Evolutionary conservation across 2,113 vertebrate species (phyloP).

Genomic region (Salvelinus alpinus): DNA sequence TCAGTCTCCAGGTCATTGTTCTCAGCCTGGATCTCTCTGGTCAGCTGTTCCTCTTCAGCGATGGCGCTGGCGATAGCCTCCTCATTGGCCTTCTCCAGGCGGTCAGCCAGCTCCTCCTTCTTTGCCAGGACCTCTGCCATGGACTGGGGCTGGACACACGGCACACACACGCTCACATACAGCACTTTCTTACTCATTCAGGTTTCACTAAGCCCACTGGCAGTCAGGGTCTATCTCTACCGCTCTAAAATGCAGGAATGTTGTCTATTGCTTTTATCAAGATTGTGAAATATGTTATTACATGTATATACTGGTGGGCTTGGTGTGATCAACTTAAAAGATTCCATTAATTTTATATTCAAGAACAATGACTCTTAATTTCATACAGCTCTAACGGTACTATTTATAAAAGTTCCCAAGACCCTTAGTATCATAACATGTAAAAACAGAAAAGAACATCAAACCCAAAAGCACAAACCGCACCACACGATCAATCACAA

Average conservation of each 20-base stretch:
- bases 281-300: neutral
- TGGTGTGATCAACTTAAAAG: no score
- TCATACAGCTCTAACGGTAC: no score
- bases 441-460: neutral
- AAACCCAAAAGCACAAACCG: slow-evolving; percentile 29
- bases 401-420: no score
- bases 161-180: slow-evolving; percentile 40
- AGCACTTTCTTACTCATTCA: neutral
- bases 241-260: neutral
- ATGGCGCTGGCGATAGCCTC: slow-evolving; percentile 98
- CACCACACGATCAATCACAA: slow-evolving; percentile 51
- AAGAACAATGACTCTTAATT: no score
- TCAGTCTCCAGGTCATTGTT: slow-evolving; percentile 93
- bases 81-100: slow-evolving; percentile 95
- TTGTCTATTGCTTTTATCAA: neutral
- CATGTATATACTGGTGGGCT: no score
- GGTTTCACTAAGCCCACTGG: no score
- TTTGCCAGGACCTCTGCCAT: slow-evolving; percentile 98
- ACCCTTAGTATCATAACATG: no score
- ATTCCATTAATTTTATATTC: no score
- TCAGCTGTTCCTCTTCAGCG: slow-evolving; percentile 96
- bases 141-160: slow-evolving; percentile 79
- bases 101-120: slow-evolving; percentile 96
- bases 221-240: neutral
- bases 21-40: slow-evolving; percentile 94